Conservation (phyloP, 2,888 invertebrate genomes). For the Choristoneura rosaceana region DNA sequence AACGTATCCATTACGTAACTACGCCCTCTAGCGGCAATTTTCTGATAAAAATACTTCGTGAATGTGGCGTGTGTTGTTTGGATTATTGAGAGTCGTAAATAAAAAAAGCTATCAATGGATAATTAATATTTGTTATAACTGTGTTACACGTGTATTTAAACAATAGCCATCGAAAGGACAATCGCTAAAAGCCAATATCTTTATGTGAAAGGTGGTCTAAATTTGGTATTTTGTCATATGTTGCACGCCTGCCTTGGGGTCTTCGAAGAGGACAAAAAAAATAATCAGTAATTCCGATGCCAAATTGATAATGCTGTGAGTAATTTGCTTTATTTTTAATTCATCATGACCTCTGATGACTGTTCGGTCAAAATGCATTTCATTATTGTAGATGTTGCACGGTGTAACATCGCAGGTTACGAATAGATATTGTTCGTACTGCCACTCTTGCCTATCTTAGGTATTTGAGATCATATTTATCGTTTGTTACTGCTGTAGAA, state of each 20-base stretch:
- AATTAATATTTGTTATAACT: slow-evolving; percentile 65
- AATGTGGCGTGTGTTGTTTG: slow-evolving; percentile 87
- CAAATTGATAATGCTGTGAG: slow-evolving; percentile 83
- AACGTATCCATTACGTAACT: slow-evolving; percentile 36
- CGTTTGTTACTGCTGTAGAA: slow-evolving; percentile 3
- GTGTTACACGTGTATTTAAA: slow-evolving; percentile 64
- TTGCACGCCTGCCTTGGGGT: slow-evolving; percentile 84
- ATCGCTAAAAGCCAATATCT: slow-evolving; percentile 58
- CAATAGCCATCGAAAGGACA: slow-evolving; percentile 55
- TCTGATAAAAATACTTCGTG: slow-evolving; percentile 77
- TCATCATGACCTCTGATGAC: slow-evolving; percentile 28
- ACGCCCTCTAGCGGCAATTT: slow-evolving; percentile 76
- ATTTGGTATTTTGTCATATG: slow-evolving; percentile 80
- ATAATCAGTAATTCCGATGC: slow-evolving; percentile 79
- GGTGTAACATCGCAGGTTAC: slow-evolving; percentile 36
- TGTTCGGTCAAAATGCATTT: slow-evolving; percentile 23
- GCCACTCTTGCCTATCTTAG: slow-evolving; percentile 24
- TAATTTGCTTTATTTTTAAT: slow-evolving; percentile 59
- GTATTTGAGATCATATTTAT: slow-evolving; percentile 14
- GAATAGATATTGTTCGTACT: slow-evolving; percentile 30
- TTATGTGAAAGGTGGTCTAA: slow-evolving; percentile 61
- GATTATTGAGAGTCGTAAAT: slow-evolving; percentile 82
- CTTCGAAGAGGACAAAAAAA: slow-evolving; percentile 80
- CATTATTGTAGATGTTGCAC: slow-evolving; percentile 16
- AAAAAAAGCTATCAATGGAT: slow-evolving; percentile 75